A percentile compares a stretch with the other conserved stretches of the same genome.
phyloP scores from a whole-genome alignment of 64 coral and sea anemone species.

The Stichodactyla helianthus region DNA sequence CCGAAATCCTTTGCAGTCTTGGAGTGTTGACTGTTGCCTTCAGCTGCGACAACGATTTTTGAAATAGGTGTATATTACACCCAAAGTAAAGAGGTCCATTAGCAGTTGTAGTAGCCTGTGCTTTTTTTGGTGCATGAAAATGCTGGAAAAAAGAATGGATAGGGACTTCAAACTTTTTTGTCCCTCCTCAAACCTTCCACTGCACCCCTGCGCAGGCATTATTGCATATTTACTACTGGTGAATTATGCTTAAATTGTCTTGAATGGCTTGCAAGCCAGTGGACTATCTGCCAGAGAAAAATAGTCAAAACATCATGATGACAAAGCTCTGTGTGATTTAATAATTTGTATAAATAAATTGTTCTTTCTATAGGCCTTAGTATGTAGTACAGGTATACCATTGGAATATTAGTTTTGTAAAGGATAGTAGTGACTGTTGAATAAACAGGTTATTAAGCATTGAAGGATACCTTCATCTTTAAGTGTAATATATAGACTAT shows the following conservation, averaged over 20 bases:
- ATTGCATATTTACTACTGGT: not conserved
- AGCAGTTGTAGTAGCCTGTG: no score
- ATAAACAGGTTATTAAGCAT: conserved; percentile 8
- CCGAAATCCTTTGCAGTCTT: no score
- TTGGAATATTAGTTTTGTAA: conserved; percentile 5
- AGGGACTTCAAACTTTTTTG: not conserved
- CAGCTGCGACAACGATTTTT: no score
- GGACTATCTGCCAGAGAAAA: not conserved
- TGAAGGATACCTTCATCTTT: no score
- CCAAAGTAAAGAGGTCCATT: no score
- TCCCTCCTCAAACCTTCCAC: not conserved
- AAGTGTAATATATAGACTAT: no score
- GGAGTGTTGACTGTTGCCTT: no score
- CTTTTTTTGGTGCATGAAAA: no score
- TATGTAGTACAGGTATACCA: conserved; percentile 1
- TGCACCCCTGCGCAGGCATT: not conserved
- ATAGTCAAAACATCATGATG: not conserved
- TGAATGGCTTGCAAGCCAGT: not conserved
- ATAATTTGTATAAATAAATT: conserved; percentile 11
- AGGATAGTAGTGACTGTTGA: not conserved
- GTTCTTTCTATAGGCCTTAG: not conserved
- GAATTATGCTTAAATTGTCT: not conserved
- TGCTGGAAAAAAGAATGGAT: no score
- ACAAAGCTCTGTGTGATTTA: not conserved
- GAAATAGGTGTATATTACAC: no score